Evolutionary conservation across 2,113 vertebrate species (phyloP), one percentile per base, ranked within the genome.

Genomic region (Tauraco erythrolophus): DNA sequence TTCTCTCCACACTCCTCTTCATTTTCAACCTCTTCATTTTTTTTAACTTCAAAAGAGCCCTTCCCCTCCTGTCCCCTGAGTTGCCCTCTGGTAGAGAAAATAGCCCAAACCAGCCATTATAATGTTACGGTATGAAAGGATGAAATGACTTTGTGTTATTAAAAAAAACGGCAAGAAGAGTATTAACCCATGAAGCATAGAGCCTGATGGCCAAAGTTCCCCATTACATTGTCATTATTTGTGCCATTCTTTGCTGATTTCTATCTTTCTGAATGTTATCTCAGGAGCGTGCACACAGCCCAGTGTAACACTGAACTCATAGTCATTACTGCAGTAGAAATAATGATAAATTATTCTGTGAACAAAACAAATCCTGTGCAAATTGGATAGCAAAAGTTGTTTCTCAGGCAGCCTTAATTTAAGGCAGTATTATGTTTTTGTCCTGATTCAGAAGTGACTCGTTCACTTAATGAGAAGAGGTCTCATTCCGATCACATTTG

Each of bases 151-250:
- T 82, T 27, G 14, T 10, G 6, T 46, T 46, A 45, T 31, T 37
- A 39, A 58, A 60, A 76, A 33, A 46, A 30, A 11, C 8, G 11
- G 41, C 9, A 48, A 50, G 27, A 77, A 33, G 15, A 60, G 1
- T 3, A 7, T 41, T 17, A 30, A 6, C 30, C 16, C 30, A 2
- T 6, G 23, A 88, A 85, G 13, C 14, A 27, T 50, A 30, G 2
- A 0, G 0, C 16, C 64, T 1, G 2, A 16, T 3, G 74, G 62
- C 43, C 22, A 84, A 4, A 61, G 28, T 16, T 33, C n/a, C n/a
- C 53, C 35, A 2, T 33, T 56, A 51, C 25, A 1, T 35, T 61
- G 35, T 4, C 30, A 17, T 2, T 35, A n/a, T 23, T 66, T 62
- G 30, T 25, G 31, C 6, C 24, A 25, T 39, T 76, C 80, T 60